Conservation (phyloP, 2,113 vertebrate species). For the Hydropotes inermis region DNA sequence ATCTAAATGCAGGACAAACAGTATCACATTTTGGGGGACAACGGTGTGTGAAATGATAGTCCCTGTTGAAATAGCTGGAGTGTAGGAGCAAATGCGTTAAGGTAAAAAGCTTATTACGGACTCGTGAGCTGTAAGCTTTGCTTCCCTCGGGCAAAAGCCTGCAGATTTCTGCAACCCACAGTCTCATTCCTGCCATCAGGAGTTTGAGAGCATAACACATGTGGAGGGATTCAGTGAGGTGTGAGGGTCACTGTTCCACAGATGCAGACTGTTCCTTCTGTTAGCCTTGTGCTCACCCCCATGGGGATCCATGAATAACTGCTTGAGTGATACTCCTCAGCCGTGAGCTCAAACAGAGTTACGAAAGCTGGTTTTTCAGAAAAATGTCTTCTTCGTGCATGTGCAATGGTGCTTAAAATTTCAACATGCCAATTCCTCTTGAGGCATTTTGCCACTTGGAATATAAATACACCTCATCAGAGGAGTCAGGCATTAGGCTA, state of each 20-base stretch:
- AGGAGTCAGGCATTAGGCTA: not conserved
- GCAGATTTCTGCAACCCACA: not conserved
- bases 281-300: not conserved
- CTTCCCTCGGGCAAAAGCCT: not conserved
- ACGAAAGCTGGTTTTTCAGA: not conserved
- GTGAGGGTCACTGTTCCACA: not conserved
- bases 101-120: slow-evolving; percentile 2
- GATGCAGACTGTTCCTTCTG: not conserved
- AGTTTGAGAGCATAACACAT: not conserved
- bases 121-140: not conserved
- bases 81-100: not conserved
- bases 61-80: slow-evolving; percentile 44
- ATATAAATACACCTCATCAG: not conserved
- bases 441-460: not conserved
- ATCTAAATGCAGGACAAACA: slow-evolving; percentile 50
- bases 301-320: not conserved
- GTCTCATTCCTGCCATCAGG: not conserved
- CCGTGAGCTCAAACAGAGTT: not conserved
- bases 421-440: not conserved
- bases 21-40: slow-evolving; percentile 39
- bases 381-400: not conserved
- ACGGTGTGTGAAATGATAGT: slow-evolving; percentile 43
- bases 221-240: not conserved
- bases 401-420: not conserved
- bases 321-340: not conserved